Percentiles rank a stretch among this genome's conserved stretches.
These are phyloP conservation scores for Epinephelus fuscoguttatus DNA, from an alignment of 2,113 vertebrate species.

Conservation along the genomic window DNA sequence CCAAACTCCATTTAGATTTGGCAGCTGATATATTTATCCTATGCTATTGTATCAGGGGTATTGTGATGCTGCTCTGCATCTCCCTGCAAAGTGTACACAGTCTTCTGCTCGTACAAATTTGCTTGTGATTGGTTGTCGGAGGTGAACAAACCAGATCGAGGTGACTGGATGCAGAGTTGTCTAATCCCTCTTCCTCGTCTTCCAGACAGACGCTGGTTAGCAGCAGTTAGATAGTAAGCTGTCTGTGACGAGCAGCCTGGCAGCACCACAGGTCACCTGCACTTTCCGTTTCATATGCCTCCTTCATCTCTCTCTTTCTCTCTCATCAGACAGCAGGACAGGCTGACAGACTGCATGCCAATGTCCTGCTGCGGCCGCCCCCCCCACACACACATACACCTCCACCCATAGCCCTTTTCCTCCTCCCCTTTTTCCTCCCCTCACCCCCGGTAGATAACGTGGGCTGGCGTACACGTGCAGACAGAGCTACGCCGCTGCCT, in stretches of 20 bases:
- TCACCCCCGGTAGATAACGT: conserved; percentile 26
- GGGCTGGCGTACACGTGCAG: conserved; percentile 44
- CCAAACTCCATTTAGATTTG: conserved; percentile 3
- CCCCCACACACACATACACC: not conserved
- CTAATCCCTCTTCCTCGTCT: conserved; percentile 26
- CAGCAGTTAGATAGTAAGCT: conserved; percentile 33
- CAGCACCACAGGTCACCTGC: conserved; percentile 62
- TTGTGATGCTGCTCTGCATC: conserved; percentile 1
- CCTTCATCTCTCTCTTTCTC: conserved; percentile 21
- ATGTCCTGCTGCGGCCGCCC: not conserved
- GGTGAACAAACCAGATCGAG: conserved; percentile 3
- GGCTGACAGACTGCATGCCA: conserved; percentile 26
- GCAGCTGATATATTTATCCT: not conserved
- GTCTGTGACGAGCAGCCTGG: conserved; percentile 47
- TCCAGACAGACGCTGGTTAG: conserved; percentile 39
- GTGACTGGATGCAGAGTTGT: not conserved
- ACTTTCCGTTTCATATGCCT: conserved; percentile 48
- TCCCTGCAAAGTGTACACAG: not conserved
- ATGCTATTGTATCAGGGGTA: not conserved
- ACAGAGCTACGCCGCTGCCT: conserved; percentile 13
- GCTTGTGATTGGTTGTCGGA: conserved; percentile 11
- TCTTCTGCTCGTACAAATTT: conserved; percentile 14
- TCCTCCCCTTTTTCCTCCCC: not conserved
- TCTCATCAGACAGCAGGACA: conserved; percentile 23
- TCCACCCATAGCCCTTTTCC: not conserved